These are phyloP conservation scores for Linnaemya tessellans DNA, from an alignment of 2,888 invertebrate genomes.

Conservation along the genomic window DNA sequence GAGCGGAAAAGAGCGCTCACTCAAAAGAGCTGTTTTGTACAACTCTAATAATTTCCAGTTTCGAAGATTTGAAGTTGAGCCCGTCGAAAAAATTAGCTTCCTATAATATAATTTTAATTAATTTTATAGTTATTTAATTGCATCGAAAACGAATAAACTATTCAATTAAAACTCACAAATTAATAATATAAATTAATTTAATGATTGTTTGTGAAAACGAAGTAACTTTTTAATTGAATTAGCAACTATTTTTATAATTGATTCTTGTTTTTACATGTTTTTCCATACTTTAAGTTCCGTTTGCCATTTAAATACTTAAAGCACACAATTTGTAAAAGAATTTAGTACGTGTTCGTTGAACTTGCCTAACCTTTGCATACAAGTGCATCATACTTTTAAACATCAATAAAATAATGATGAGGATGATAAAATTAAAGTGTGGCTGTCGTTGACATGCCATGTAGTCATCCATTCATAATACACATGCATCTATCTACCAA, in stretches of 20 bases:
- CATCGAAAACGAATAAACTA: no score
- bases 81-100: no score
- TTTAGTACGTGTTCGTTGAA: constrained; percentile 61
- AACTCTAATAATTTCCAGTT: no score
- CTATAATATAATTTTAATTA: no score
- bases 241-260: not conserved
- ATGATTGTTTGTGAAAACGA: no score
- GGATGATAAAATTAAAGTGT: constrained; percentile 52
- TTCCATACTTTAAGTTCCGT: not conserved
- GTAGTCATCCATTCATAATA: constrained; percentile 8
- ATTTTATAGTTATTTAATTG: no score
- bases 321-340: constrained; percentile 10
- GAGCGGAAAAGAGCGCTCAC: no score
- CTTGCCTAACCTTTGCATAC: constrained; percentile 60
- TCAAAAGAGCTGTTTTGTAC: no score
- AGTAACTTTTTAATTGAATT: no score
- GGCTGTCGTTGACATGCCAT: constrained; percentile 27
- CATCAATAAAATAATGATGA: constrained; percentile 47
- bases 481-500: constrained; percentile 5
- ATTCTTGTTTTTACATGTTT: not conserved
- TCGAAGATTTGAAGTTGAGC: no score
- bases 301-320: constrained; percentile 6
- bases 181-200: no score
- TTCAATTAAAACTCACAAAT: no score
- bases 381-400: constrained; percentile 27